Evolutionary conservation across 2,797 vertebrate species (phyloP).

Genomic region (Aselliscus stoliczkanus): DNA sequence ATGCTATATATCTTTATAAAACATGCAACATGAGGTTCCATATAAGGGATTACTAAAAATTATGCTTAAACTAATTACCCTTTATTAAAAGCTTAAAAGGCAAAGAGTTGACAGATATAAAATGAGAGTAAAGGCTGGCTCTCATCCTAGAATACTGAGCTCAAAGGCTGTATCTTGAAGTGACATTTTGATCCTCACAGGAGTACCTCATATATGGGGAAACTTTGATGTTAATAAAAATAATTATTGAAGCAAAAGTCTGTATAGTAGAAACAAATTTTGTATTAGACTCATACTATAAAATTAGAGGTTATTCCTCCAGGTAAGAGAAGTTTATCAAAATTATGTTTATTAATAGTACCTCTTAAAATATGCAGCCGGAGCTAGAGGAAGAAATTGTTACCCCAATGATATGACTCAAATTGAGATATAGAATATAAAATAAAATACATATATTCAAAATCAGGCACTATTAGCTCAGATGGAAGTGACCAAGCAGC

Average conservation of each 20-base stretch:
- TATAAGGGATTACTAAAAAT: background rate
- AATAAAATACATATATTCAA: slow-evolving; percentile 22
- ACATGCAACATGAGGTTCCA: background rate
- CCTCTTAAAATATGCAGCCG: background rate
- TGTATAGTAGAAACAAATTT: background rate
- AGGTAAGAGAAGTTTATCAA: background rate
- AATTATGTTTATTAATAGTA: background rate
- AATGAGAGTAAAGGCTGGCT: background rate
- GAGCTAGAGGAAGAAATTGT: background rate
- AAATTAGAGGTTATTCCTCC: background rate
- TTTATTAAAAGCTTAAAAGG: slow-evolving; percentile 36
- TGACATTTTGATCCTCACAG: background rate
- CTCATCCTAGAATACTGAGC: background rate
- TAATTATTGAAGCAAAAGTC: background rate
- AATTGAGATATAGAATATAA: background rate
- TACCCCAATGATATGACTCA: background rate
- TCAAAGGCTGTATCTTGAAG: background rate
- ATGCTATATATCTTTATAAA: background rate
- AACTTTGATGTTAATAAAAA: background rate
- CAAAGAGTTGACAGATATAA: background rate
- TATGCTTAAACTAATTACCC: background rate
- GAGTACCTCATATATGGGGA: background rate
- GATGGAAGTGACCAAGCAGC: background rate
- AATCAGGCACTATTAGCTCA: background rate
- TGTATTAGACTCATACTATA: background rate